Evolutionary conservation across 2,113 vertebrate species (phyloP).

Genomic region (Agapornis roseicollis): DNA sequence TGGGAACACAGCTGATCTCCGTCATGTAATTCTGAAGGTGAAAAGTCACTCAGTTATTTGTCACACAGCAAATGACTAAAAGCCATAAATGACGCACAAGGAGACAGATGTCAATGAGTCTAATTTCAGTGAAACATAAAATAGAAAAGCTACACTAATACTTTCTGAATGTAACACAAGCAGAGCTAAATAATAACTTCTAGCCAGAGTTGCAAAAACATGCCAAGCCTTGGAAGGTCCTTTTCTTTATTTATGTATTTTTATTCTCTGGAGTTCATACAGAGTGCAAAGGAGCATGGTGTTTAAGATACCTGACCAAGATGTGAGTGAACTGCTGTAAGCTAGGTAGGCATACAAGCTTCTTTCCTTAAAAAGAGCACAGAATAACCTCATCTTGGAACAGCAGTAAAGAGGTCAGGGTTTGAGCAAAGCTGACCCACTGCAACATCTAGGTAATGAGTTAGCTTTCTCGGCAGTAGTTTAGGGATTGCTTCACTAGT

Average conservation of each 20-base stretch:
- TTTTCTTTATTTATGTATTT: neutral
- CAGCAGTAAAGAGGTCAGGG: neutral
- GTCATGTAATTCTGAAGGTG: neutral
- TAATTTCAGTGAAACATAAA: slow-evolving; percentile 54
- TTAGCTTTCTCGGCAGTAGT: neutral
- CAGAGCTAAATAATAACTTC: slow-evolving; percentile 7
- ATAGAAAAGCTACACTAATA: slow-evolving; percentile 24
- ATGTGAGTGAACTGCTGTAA: neutral
- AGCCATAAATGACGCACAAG: slow-evolving; percentile 19
- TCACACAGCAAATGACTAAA: slow-evolving; percentile 22
- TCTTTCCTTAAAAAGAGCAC: neutral
- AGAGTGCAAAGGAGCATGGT: neutral
- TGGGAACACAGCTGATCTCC: neutral
- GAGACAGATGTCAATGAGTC: slow-evolving; percentile 20
- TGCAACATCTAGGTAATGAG: neutral
- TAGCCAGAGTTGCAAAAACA: neutral
- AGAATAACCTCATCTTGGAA: neutral
- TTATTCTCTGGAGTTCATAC: neutral
- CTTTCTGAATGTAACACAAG: slow-evolving; percentile 26
- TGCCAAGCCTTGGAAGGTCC: neutral
- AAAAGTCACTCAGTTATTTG: slow-evolving; percentile 50
- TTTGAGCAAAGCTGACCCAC: neutral
- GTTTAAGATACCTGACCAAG: neutral
- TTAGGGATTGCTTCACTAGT: neutral
- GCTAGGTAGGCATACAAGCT: neutral